Evolutionary conservation across 2,113 vertebrate species (phyloP).

Genomic region (Colaptes auratus): DNA sequence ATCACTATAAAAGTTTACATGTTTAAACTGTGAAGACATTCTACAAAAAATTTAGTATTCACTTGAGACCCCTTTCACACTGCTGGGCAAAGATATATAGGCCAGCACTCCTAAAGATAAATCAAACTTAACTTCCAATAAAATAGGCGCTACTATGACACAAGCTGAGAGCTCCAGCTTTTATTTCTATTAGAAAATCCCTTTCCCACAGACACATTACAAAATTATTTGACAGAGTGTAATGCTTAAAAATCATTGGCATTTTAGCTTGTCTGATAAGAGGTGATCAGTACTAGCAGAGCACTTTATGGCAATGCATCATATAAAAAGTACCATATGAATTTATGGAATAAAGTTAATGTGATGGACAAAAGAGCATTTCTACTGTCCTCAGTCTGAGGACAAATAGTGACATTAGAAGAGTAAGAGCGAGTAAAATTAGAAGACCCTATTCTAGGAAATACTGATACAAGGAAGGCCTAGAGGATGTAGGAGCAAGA

Average conservation of each 20-base stretch:
- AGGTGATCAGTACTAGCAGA: background rate
- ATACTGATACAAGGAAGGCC: background rate
- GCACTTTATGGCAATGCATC: background rate
- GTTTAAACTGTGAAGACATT: background rate
- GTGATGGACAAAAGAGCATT: background rate
- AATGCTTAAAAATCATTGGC: background rate
- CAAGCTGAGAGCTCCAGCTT: background rate
- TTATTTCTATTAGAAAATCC: background rate
- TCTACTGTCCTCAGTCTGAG: background rate
- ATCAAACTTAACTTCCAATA: slow-evolving; percentile 36
- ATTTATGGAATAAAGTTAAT: background rate
- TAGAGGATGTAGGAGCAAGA: background rate
- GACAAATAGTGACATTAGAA: background rate
- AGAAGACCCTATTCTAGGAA: background rate
- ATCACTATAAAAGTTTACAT: slow-evolving; percentile 36
- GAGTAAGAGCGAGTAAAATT: background rate
- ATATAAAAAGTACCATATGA: background rate
- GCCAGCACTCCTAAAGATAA: slow-evolving; percentile 11
- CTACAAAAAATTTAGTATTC: background rate
- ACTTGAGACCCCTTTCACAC: slow-evolving; percentile 3
- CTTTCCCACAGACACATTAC: background rate
- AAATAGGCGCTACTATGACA: background rate
- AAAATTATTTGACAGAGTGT: background rate
- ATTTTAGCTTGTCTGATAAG: background rate
- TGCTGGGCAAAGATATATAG: background rate